These are phyloP conservation scores for Chrysolina americana DNA, from an alignment of 2,888 invertebrate genomes.

Conservation along the genomic window DNA sequence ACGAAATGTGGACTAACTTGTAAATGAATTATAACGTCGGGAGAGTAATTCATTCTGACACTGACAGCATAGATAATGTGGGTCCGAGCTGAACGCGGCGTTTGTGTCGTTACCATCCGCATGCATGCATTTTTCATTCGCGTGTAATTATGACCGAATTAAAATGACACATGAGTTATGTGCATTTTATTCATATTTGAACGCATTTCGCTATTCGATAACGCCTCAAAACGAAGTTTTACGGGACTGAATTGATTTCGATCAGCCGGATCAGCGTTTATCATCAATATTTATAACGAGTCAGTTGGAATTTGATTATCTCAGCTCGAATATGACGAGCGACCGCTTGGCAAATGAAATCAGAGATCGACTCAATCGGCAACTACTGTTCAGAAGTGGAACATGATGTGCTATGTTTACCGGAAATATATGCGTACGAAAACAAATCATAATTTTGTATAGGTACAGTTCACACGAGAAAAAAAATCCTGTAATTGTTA, in stretches of 20 bases:
- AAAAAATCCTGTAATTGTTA: too few relatives aligned
- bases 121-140: constrained; percentile 31
- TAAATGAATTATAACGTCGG: constrained; percentile 59
- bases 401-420: too few relatives aligned
- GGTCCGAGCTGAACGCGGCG: constrained; percentile 47
- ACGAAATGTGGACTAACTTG: constrained; percentile 51
- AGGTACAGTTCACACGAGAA: too few relatives aligned
- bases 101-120: constrained; percentile 39
- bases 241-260: constrained; percentile 24
- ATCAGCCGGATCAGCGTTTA: too few relatives aligned
- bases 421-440: too few relatives aligned
- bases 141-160: constrained; percentile 35
- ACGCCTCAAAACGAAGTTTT: neutral
- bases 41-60: constrained; percentile 57
- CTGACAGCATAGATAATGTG: constrained; percentile 57
- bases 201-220: constrained; percentile 31
- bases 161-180: constrained; percentile 20
- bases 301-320: constrained; percentile 22
- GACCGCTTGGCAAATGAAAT: constrained; percentile 16
- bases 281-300: constrained; percentile 31
- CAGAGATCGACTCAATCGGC: neutral
- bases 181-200: constrained; percentile 17
- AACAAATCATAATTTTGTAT: too few relatives aligned
- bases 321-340: constrained; percentile 23
- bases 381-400: neutral